A percentile compares a stretch with the other conserved stretches of the same genome.
phyloP scores from a whole-genome alignment of 92 coral and sea anemone species.

The Palythoa grandis region DNA sequence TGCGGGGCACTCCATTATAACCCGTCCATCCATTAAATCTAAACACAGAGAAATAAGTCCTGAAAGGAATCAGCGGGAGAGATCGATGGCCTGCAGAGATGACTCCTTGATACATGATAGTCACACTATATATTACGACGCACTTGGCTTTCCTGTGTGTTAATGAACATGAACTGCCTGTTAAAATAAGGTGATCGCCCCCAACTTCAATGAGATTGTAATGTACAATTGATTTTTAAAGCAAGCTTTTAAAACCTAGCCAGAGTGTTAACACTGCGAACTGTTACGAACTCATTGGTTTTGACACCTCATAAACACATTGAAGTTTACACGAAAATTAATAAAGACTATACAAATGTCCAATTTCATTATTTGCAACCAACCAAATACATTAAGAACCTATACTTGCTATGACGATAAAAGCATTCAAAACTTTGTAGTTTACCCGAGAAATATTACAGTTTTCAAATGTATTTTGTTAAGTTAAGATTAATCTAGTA shows the following conservation, averaged over 20 bases:
- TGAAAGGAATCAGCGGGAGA: constrained; percentile 13
- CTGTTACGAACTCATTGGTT: constrained; percentile 15
- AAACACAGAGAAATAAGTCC: constrained; percentile 8
- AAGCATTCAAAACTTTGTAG: not conserved
- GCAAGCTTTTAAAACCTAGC: not conserved
- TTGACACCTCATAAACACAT: constrained; percentile 50
- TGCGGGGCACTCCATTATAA: not conserved
- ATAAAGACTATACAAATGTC: not conserved
- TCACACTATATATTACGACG: not conserved
- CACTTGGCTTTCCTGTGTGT: not conserved
- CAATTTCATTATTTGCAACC: not conserved
- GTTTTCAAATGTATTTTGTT: not conserved
- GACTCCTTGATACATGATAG: not conserved
- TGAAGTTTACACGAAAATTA: constrained; percentile 38
- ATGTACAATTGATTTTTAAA: not conserved
- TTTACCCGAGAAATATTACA: not conserved
- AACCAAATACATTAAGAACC: not conserved
- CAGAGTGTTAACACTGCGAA: constrained; percentile 6
- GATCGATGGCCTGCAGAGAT: constrained; percentile 12
- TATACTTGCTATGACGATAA: not conserved
- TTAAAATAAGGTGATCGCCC: not conserved
- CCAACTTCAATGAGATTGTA: not conserved
- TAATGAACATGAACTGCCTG: not conserved
- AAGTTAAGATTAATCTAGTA: not conserved
- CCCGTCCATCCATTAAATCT: constrained; percentile 30